phyloP scores from a whole-genome alignment of 2,797 vertebrate genomes.

The Pogonophryne albipinna region DNA sequence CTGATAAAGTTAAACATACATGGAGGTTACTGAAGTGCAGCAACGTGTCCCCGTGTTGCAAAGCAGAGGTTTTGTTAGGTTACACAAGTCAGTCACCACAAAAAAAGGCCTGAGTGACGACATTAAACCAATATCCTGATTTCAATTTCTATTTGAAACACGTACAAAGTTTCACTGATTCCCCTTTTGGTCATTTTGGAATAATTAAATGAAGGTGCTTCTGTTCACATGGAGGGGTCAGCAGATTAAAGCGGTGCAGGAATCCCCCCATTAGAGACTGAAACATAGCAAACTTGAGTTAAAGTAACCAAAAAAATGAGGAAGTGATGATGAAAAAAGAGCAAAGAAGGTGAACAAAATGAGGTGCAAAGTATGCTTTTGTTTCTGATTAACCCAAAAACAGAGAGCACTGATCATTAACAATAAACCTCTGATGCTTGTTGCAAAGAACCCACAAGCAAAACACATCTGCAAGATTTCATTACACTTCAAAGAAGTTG shows the following conservation, averaged over 20 bases:
- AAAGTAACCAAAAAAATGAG: not conserved
- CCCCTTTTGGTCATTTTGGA: constrained; percentile 4
- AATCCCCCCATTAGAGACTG: not conserved
- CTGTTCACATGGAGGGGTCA: not conserved
- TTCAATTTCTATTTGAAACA: not conserved
- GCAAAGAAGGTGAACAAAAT: too few species aligned
- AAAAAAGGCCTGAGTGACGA: constrained; percentile 21
- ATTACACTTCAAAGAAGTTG: not conserved
- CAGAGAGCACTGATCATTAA: not conserved
- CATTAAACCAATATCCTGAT: constrained; percentile 30
- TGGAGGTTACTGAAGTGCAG: too few species aligned
- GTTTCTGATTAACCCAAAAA: not conserved
- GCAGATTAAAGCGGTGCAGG: not conserved
- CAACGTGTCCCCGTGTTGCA: too few species aligned
- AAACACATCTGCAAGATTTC: not conserved
- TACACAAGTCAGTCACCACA: not conserved
- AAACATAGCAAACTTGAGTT: rapidly evolving
- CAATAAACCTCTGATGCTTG: too few species aligned
- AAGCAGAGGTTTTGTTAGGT: too few species aligned
- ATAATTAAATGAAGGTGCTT: not conserved
- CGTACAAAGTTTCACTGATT: not conserved
- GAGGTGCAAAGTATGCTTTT: not conserved
- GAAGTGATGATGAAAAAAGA: not conserved
- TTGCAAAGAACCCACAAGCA: too few species aligned
- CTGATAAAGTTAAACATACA: not conserved